Evolutionary conservation across 2,888 invertebrate genomes (phyloP).

Genomic region (Drosophila cracens): DNA sequence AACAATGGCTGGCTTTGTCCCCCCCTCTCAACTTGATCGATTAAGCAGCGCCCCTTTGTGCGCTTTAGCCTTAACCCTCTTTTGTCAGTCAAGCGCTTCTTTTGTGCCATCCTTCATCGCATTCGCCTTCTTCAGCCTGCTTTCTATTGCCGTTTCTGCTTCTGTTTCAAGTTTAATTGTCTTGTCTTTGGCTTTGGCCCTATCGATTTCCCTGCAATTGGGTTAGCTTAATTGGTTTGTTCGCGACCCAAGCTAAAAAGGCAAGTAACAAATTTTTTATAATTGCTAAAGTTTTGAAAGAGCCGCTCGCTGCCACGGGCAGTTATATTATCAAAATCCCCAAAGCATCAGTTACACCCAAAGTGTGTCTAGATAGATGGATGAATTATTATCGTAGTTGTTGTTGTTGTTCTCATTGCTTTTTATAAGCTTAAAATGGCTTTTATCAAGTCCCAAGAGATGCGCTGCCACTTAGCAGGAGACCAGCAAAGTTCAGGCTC

Average conservation of each 20-base stretch:
- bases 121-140: slow-evolving; percentile 1
- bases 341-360: slow-evolving; percentile 21
- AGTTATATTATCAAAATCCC: slow-evolving; percentile 30
- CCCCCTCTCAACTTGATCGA: slow-evolving; percentile 55
- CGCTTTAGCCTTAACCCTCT: slow-evolving; percentile 72
- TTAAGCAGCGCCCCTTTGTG: slow-evolving; percentile 43
- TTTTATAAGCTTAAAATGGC: slow-evolving; percentile 49
- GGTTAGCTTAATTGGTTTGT: slow-evolving; percentile 50
- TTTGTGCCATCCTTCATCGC: slow-evolving; percentile 26
- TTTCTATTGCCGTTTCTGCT: slow-evolving; percentile 44
- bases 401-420: slow-evolving; percentile 15
- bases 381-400: slow-evolving; percentile 8
- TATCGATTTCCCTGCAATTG: slow-evolving; percentile 67
- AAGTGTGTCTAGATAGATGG: slow-evolving; percentile 29
- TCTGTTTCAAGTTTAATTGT: slow-evolving; percentile 77
- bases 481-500: slow-evolving; percentile 20
- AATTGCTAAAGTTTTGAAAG: slow-evolving; percentile 59
- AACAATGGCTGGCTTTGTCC: neutral
- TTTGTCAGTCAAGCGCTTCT: slow-evolving; percentile 47
- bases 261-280: slow-evolving; percentile 32
- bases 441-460: slow-evolving; percentile 72
- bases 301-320: slow-evolving; percentile 7
- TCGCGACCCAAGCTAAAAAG: slow-evolving; percentile 6
- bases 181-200: slow-evolving; percentile 46
- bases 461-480: slow-evolving; percentile 63